Base-by-base conservation (phyloP, 2,113 vertebrate genomes). In the Silurus meridionalis region DNA sequence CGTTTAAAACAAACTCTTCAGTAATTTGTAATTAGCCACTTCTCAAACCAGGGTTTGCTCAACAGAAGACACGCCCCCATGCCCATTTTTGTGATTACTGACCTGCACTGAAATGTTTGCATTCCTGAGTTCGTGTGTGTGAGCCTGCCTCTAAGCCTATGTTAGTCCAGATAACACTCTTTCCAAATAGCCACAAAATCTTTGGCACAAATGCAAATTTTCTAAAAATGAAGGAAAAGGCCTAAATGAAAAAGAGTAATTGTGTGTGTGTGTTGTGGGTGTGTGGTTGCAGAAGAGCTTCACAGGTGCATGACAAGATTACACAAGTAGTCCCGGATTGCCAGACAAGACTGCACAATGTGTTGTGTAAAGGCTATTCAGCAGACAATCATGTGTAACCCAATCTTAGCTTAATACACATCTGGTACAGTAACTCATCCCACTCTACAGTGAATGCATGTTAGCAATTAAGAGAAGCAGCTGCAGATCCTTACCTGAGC, bases 401-500 rank as follows among this genome's bases (percentile, higher is more conserved):
- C 37, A 28, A 85, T n/a, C 46, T 75, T 60, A 21, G 46, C 23
- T 21, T 78, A 19, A 86, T 21, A 48, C 53, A 66, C 7, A 6
- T 46, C 63, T 3, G n/a, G 13, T 21, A 25, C n/a, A 53, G 14
- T 52, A 82, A 21, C 52, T 77, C 11, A 66, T 57, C 14, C 64
- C 53, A 80, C 64, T 25, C 15, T 15, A 13, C 37, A n/a, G 37
- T 10, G 10, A 80, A 84, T 37, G 5, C 8, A 52, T 28, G 46
- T 67, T 17, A 86, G 23, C 66, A 69, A 25, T 71, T 69, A 72
- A 86, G 52, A 85, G 58, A n/a, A 82, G 55, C 80, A 89, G 48
- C 75, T 61, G 64, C 48, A 23, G 14, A 69, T 80, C 87, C 95
- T 94, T 95, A 96, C 95, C 82, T 94, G 93, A 52, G 89, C 92